Percentiles rank a stretch among this genome's conserved stretches.
phyloP scores from a whole-genome alignment of 1,140 invertebrate species.

The Lepidurus packardi region DNA sequence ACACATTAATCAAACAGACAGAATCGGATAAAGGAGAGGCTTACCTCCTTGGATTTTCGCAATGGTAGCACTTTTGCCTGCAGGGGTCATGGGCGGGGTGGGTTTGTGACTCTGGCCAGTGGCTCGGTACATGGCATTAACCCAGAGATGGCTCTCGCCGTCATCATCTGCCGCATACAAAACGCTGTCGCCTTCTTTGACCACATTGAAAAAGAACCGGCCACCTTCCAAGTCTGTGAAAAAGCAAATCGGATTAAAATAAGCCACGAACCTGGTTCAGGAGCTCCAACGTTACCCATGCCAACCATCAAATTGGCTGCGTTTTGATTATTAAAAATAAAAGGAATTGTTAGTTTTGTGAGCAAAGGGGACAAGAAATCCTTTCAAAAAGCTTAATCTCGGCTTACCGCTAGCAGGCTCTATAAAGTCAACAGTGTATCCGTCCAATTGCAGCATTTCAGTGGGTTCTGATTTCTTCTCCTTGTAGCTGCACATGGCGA shows the following conservation, averaged over 20 bases:
- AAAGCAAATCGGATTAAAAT: neutral
- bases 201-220: conserved; percentile 95
- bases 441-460: conserved; percentile 99
- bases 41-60: conserved; percentile 81
- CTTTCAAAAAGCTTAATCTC: neutral
- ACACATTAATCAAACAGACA: conserved; percentile 25
- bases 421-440: conserved; percentile 98
- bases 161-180: conserved; percentile 96
- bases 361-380: conserved; percentile 24
- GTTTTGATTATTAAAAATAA: conserved; percentile 43
- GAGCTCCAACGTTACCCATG: conserved; percentile 54
- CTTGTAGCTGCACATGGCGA: conserved; percentile 99
- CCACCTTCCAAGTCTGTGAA: conserved; percentile 71
- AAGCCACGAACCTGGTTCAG: neutral
- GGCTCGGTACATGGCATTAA: conserved; percentile 96
- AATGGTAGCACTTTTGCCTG: conserved; percentile 71
- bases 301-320: conserved; percentile 83
- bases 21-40: conserved; percentile 22
- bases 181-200: conserved; percentile 95
- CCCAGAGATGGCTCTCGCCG: conserved; percentile 97
- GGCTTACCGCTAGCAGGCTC: conserved; percentile 76
- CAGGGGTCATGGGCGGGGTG: conserved; percentile 77
- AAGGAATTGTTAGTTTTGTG: conserved; percentile 18
- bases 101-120: conserved; percentile 99
- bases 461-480: conserved; percentile 98